Evolutionary conservation across 2,888 invertebrate species (phyloP).

Genomic region (Epicampocera succincta): DNA sequence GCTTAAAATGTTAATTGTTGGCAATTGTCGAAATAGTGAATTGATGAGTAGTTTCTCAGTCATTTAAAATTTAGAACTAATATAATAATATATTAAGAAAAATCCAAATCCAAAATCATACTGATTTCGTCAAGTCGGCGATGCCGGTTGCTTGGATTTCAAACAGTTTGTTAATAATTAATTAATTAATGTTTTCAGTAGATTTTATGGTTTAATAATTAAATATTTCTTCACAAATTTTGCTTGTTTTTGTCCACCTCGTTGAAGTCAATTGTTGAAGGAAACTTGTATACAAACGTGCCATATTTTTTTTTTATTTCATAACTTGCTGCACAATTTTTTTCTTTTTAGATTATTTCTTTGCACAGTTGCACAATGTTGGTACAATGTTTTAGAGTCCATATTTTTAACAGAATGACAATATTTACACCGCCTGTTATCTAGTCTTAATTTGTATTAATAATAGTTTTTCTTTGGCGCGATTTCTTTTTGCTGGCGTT

Average conservation of each 20-base stretch:
- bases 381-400: conserved; percentile 2
- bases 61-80: too few species aligned
- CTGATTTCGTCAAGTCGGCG: too few species aligned
- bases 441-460: neutral
- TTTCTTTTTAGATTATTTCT: too few species aligned
- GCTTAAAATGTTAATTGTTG: too few species aligned
- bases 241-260: conserved; percentile 15
- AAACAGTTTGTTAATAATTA: neutral
- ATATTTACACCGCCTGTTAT: neutral
- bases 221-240: conserved; percentile 19
- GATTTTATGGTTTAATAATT: neutral
- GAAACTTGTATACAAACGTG: neutral
- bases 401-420: conserved; percentile 14
- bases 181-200: neutral
- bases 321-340: neutral
- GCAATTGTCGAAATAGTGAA: too few species aligned
- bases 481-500: neutral
- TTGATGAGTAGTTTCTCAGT: too few species aligned
- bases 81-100: too few species aligned
- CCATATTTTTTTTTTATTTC: neutral
- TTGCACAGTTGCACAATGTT: neutral
- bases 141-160: too few species aligned
- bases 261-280: neutral
- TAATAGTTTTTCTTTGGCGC: conserved; percentile 22
- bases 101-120: too few species aligned